phyloP scores from a whole-genome alignment of 2,113 vertebrate species.

The Actenoides hombroni region DNA sequence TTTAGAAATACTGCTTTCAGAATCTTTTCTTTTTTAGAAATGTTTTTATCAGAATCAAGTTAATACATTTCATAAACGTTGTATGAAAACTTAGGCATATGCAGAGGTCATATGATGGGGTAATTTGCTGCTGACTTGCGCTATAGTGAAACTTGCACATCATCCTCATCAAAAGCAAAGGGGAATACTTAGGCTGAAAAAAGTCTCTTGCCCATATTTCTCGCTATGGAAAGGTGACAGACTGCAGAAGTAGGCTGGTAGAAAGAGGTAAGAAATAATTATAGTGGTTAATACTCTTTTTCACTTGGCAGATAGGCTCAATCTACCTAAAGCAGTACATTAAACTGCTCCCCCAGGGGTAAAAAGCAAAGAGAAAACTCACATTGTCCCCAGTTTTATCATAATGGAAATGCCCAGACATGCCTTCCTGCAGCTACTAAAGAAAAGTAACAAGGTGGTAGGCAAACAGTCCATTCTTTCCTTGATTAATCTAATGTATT shows the following conservation, averaged over 20 bases:
- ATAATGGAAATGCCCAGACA: background rate
- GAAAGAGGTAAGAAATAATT: background rate
- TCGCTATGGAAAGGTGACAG: background rate
- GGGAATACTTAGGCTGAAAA: background rate
- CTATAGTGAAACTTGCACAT: background rate
- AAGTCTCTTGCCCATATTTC: background rate
- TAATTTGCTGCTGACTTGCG: background rate
- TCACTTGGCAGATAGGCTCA: background rate
- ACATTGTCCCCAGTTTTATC: no score
- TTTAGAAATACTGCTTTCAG: background rate
- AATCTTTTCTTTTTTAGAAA: background rate
- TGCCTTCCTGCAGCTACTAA: background rate
- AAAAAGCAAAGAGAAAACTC: background rate
- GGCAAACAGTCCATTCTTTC: background rate
- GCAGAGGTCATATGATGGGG: background rate
- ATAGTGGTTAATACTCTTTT: background rate
- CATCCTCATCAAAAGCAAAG: background rate
- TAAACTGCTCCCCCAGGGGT: background rate
- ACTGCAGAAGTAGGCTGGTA: background rate
- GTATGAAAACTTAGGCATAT: background rate
- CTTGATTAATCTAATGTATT: background rate
- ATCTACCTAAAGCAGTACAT: background rate
- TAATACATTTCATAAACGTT: background rate
- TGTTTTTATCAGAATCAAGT: background rate
- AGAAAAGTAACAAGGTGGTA: background rate